Percentiles rank a stretch among this genome's conserved stretches.
These are phyloP conservation scores for Labia minor DNA, from an alignment of 2,888 invertebrate species.

Conservation along the genomic window DNA sequence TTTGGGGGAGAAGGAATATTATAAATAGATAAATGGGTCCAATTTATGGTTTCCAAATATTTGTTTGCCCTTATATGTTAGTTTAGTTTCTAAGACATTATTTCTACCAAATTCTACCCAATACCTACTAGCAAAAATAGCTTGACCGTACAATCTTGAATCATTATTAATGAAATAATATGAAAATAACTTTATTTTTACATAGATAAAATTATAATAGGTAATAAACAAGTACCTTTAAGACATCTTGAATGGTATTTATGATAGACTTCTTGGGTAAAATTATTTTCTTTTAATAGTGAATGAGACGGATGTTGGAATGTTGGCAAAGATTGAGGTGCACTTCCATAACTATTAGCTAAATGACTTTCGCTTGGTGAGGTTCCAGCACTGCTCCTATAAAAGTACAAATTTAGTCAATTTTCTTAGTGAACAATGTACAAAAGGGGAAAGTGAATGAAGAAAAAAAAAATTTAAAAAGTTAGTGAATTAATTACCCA, in stretches of 20 bases:
- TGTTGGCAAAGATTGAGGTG: conserved; percentile 71
- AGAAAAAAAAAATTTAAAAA: neutral
- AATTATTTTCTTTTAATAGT: conserved; percentile 88
- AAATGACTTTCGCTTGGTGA: conserved; percentile 54
- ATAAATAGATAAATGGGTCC: too few relatives aligned
- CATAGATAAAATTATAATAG: too few relatives aligned
- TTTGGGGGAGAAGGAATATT: too few relatives aligned
- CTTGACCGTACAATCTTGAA: too few relatives aligned
- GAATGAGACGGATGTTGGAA: conserved; percentile 97
- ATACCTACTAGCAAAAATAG: too few relatives aligned
- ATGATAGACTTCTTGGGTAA: conserved; percentile 94
- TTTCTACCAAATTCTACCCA: too few relatives aligned
- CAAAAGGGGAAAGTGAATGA: neutral
- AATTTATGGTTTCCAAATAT: too few relatives aligned
- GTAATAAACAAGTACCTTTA: too few relatives aligned
- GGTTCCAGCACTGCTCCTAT: conserved; percentile 65
- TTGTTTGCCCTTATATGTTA: too few relatives aligned
- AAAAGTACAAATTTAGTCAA: conserved; percentile 20
- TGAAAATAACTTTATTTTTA: too few relatives aligned
- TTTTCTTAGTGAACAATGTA: neutral
- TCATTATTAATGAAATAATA: too few relatives aligned
- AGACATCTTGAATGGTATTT: conserved; percentile 90
- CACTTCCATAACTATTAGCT: conserved; percentile 65
- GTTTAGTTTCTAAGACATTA: too few relatives aligned
- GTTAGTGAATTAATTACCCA: conserved; percentile 40